Evolutionary conservation across 2,113 vertebrate genomes (phyloP).

Genomic region (Brevimyrus niger): DNA sequence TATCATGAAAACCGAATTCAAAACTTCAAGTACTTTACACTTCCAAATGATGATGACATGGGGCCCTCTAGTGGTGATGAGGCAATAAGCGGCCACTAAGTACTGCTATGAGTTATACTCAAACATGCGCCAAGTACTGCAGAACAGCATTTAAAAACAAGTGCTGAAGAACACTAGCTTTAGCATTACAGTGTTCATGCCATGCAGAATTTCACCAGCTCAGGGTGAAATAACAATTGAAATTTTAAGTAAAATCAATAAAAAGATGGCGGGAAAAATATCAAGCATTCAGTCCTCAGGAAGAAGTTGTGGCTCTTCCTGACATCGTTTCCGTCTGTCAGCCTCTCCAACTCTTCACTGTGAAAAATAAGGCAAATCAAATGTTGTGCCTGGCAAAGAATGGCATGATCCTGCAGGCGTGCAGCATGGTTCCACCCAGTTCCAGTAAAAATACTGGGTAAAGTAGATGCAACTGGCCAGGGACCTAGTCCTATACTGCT

Average conservation of each 20-base stretch:
- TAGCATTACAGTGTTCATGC: neutral
- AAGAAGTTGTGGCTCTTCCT: neutral
- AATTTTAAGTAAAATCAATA: neutral
- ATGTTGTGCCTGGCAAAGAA: neutral
- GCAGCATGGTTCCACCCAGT: neutral
- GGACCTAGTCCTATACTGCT: neutral
- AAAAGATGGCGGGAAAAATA: neutral
- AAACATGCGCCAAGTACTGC: neutral
- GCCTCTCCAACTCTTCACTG: neutral
- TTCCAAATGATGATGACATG: neutral
- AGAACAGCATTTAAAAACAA: neutral
- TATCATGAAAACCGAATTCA: neutral
- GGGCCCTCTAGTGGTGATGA: slow-evolving; percentile 1
- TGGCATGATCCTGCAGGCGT: neutral
- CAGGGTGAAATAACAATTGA: neutral
- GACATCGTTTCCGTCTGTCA: neutral
- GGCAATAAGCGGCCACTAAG: neutral
- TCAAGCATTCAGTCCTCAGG: neutral
- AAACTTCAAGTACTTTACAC: neutral
- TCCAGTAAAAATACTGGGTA: neutral
- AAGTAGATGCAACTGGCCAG: neutral
- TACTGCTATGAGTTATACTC: neutral
- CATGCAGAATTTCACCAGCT: neutral
- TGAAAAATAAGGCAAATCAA: neutral
- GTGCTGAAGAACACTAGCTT: neutral